Base-by-base conservation (phyloP, 2,888 invertebrate species). In the Phytoseiulus persimilis region DNA sequence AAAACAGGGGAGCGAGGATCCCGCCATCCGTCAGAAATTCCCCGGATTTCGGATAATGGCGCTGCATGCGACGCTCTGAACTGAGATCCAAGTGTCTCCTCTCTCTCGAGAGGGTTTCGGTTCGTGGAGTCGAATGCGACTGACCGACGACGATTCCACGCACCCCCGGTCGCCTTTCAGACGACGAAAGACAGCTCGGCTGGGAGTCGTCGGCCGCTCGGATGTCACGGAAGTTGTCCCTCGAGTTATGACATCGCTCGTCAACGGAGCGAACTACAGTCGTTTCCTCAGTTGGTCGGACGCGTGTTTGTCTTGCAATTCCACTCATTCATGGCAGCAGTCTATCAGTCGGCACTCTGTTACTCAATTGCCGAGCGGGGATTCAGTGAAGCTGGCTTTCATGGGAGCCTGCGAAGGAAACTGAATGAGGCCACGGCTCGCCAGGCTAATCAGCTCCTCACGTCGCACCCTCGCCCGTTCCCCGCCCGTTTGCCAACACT, bases 311-410 rank as follows among this genome's bases (percentile, higher is more conserved):
- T 65, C 23, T 18, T 6, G 65, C 65, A 28, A 65, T 65, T 18
- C 65, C 65, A 65, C 65, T 65, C 65, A 65, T 65, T 65, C 65
- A 65, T 23, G 18, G 65, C 5, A 65, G 65, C 65, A 65, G 65
- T 65, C 65, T 65, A 65, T 65, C 65, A 65, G 65, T 65, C 65
- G 65, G 65, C 65, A 65, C 65, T 65, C 65, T 65, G 65, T 65
- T 14, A 65, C 65, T 65, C 65, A 28, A 65, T 65, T 65, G 65
- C 65, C 18, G 65, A 14, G 65, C 65, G 18, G 18, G 5, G 65
- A 65, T 65, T 65, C 65, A 65, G 65, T 65, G 65, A 28, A 65
- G 65, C 65, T 23, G 65, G 65, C 65, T 65, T 65, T 65, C 65
- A 65, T 65, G 28, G 23, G 65, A 65, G 65, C n/a, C n/a, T n/a